Conservation (phyloP, 2,113 vertebrate genomes). For the Ochotona curzoniae region DNA sequence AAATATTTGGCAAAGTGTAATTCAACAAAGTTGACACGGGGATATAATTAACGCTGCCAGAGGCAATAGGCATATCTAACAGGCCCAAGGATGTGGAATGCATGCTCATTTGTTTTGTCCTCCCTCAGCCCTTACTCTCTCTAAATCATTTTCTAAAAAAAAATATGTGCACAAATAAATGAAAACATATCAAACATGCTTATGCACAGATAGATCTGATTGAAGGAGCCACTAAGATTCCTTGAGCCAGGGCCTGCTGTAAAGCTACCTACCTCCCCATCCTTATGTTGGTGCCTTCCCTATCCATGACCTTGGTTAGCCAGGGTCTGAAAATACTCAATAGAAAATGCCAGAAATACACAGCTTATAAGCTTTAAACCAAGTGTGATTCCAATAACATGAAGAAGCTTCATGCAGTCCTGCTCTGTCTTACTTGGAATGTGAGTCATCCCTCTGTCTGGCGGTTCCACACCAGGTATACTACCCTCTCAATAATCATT, state of each 20-base stretch:
- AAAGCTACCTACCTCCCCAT: neutral
- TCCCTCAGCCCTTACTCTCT: neutral
- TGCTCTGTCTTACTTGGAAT: neutral
- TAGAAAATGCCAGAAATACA: neutral
- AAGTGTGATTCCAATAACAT: neutral
- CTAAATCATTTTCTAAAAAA: neutral
- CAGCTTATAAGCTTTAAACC: neutral
- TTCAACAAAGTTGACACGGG: constrained; percentile 65
- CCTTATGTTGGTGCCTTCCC: neutral
- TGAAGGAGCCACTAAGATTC: neutral
- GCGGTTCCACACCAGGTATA: neutral
- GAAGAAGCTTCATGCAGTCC: too few species aligned
- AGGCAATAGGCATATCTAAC: constrained; percentile 53
- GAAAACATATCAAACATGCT: neutral
- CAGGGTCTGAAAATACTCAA: neutral
- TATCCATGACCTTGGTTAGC: neutral
- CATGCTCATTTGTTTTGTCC: constrained; percentile 36
- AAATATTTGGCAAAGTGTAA: constrained; percentile 69
- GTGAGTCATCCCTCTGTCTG: neutral
- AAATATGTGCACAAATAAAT: neutral
- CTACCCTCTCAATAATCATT: too few species aligned
- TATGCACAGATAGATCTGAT: neutral
- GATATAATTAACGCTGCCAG: constrained; percentile 70
- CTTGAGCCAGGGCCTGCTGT: neutral
- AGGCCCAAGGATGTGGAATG: constrained; percentile 64